Evolutionary conservation across 37 sponge, comb jelly and placozoan genomes (phyloP).

Genomic region (Eunapius fragilis): DNA sequence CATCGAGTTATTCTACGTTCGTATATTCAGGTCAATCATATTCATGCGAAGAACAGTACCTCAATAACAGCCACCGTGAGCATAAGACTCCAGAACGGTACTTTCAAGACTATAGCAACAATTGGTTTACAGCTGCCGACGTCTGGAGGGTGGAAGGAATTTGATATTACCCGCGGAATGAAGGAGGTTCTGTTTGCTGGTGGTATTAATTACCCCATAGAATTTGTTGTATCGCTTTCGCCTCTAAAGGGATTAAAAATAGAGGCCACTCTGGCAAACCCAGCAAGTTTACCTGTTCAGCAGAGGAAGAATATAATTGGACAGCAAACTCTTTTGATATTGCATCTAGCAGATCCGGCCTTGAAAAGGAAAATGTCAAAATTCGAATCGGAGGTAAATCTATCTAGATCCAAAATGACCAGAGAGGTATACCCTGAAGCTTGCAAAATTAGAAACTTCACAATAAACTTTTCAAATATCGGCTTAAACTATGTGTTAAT

Average conservation of each 20-base stretch:
- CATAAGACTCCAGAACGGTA: no score
- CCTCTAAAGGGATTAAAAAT: no score
- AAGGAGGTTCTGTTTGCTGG: no score
- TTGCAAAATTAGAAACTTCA: constrained; percentile 19
- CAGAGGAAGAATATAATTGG: no score
- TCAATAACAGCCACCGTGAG: neutral
- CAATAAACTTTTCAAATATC: constrained; percentile 8
- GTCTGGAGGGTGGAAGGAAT: no score
- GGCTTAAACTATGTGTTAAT: constrained; percentile 3
- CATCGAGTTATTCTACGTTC: constrained; percentile 21
- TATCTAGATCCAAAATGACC: neutral
- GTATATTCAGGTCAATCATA: constrained; percentile 19
- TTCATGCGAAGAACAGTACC: neutral
- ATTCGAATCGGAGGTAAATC: no score
- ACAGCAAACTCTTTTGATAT: constrained; percentile 28
- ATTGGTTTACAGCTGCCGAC: no score
- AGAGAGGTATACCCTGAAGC: neutral
- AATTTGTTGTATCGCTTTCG: no score
- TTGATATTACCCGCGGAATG: no score
- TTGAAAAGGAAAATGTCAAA: neutral
- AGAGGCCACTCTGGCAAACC: no score
- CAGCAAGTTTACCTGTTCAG: no score
- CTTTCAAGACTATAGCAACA: neutral
- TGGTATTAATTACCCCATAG: no score
- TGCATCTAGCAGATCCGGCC: constrained; percentile 22